A percentile compares a stretch with the other conserved stretches of the same genome.
Conservation (phyloP, 1,140 invertebrate genomes). For the Dreissena rostriformis region DNA sequence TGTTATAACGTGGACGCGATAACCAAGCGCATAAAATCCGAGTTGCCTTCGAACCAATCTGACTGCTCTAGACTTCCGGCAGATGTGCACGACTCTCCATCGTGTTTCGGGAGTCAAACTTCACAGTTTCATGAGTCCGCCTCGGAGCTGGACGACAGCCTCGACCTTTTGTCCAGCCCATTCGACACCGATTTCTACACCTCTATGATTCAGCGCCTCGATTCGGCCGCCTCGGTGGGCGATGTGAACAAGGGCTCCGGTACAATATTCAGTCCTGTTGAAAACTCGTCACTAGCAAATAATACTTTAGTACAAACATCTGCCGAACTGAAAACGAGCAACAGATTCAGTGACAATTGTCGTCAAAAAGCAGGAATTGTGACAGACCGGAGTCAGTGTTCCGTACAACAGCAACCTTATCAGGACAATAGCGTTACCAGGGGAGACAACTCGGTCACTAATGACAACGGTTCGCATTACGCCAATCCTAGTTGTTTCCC, state of each 20-base stretch:
- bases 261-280: neutral
- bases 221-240: neutral
- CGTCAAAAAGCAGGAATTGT: neutral
- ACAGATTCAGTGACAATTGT: neutral
- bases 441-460: neutral
- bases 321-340: neutral
- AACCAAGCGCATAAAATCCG: conserved; percentile 40
- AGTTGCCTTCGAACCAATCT: neutral
- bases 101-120: neutral
- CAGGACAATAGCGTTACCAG: neutral
- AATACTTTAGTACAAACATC: neutral
- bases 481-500: conserved; percentile 34
- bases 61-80: conserved; percentile 19
- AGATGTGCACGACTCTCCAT: neutral
- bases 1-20: conserved; percentile 3
- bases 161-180: conserved; percentile 28
- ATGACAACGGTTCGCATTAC: conserved; percentile 22
- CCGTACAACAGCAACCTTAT: neutral
- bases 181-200: conserved; percentile 55
- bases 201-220: conserved; percentile 32
- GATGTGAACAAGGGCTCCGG: neutral
- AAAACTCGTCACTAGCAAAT: neutral
- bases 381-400: no score
- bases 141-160: conserved; percentile 23
- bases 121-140: no score